Evolutionary conservation across 2,113 vertebrate species (phyloP), one percentile per base, ranked within the genome.

Genomic region (Grallaria varia): DNA sequence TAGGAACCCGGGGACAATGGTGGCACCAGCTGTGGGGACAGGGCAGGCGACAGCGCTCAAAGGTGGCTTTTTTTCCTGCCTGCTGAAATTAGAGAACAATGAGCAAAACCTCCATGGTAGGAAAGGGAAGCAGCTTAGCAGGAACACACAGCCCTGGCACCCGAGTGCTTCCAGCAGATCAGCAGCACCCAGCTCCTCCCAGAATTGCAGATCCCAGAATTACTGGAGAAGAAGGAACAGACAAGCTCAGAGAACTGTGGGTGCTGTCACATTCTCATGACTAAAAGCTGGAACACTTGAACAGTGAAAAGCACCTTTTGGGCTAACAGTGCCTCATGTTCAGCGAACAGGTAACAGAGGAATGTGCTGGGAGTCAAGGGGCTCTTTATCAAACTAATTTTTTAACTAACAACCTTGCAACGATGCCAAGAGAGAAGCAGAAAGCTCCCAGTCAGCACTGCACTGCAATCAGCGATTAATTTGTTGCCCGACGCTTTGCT

Each of bases 401-500:
- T 87, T 76, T 85, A 87, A 78, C 19, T 8, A 93, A 88, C 87
- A 95, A 74, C 82, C 87, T 85, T 89, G 91, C 82, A 67, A 13
- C 0, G 33, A 62, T 37, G 91, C 95, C 95, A 88, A 49, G 84
- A 85, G 87, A 83, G 84, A 67, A 50, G 14, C 50, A 91, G 82
- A 94, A 96, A 87, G 93, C 89, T 87, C 89, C 89, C 82, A 67
- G 87, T 87, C 95, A 96, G 93, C 96, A 84, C 68, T 4, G 83
- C 72, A 27, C 13, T 1, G 33, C 93, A 76, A 89, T 87, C 96
- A 93, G 91, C 18, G 50, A 96, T 95, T 93, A 95, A 96, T 95
- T 87, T 93, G 90, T 94, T 73, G 84, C 87, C 39, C 4, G 2
- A 53, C 1, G 25, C 93, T 95, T 66, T 80, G 82, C 95, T 91